Evolutionary conservation across 2,888 invertebrate genomes (phyloP), one percentile per base, ranked within the genome.

Genomic region (Stegana nigrithorax): DNA sequence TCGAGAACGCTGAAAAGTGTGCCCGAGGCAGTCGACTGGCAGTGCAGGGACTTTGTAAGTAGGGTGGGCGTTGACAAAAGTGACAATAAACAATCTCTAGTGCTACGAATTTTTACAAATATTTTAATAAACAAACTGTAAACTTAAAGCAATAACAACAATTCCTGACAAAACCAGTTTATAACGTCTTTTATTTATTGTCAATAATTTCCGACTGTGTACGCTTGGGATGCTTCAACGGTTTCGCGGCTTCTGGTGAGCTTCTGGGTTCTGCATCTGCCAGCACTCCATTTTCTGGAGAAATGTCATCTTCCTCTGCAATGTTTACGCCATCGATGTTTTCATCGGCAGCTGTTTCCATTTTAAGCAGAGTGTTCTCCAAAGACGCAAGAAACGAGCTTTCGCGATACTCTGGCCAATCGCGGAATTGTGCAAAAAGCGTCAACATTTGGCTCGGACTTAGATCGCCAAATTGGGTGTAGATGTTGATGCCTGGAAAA

Each of bases 391-490:
- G 84, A 78, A 92, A 92, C 12, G 90, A 88, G 70, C 90, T 90
- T 59, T 88, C 88, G 10, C 87, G 84, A 76, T 90, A 93, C 73
- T 90, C 90, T 2, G 91, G 90, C 89, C 90, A 90, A 25, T 73
- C 71, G 0, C 81, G 80, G 67, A 87, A 90, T 84, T 87, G 86
- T 73, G 87, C 88, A 75, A 91, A 94, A 2, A 93, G 81, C 8
- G 89, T 87, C 12, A 92, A 75, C 74, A 92, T 88, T 81, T 93
- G 89, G 50, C 82, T 75, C 0, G 92, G 89, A 50, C 81, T 88
- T 6, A 94, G 85, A 73, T 93, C 91, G 0, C 90, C 90, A 80
- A 92, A 93, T 81, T 89, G 87, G 0, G 92, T 93, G 76, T 89
- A 93, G 70, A 93, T 91, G 62, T 89, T 90, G 71, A 91, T 89